These are phyloP conservation scores for Sebastes vulpes DNA, from an alignment of 2,797 vertebrate genomes.

Conservation along the genomic window DNA sequence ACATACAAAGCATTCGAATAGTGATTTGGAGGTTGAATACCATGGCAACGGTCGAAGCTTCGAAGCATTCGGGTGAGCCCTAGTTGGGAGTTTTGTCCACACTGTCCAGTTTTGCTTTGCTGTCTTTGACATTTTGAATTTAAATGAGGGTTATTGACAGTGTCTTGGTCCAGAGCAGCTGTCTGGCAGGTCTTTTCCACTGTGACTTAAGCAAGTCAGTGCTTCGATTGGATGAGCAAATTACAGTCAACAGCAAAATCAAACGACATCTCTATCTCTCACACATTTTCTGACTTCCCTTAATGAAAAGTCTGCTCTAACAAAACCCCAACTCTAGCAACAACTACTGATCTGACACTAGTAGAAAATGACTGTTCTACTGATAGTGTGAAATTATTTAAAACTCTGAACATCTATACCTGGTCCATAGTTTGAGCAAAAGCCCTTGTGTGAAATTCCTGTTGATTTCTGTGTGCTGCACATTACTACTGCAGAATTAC, in stretches of 20 bases:
- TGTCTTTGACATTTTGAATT: neutral
- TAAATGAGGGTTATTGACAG: neutral
- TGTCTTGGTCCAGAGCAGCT: neutral
- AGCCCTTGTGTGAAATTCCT: neutral
- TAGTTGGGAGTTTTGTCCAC: neutral
- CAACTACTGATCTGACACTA: neutral
- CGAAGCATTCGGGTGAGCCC: neutral
- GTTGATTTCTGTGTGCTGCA: neutral
- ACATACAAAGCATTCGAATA: too few species aligned
- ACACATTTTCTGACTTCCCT: neutral
- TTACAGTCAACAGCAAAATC: conserved; percentile 1
- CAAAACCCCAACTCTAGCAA: neutral
- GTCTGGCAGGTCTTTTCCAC: neutral
- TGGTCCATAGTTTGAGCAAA: neutral
- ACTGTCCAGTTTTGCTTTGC: neutral
- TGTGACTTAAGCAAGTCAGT: neutral
- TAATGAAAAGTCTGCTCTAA: neutral
- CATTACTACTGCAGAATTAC: neutral
- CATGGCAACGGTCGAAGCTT: neutral
- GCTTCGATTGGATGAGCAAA: conserved; percentile 1
- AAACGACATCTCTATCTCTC: neutral
- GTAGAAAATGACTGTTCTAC: neutral
- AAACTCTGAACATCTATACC: neutral
- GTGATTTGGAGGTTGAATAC: neutral
- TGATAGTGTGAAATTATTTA: neutral